Conservation (phyloP, 2,113 vertebrate species). For the Xenopus laevis region DNA sequence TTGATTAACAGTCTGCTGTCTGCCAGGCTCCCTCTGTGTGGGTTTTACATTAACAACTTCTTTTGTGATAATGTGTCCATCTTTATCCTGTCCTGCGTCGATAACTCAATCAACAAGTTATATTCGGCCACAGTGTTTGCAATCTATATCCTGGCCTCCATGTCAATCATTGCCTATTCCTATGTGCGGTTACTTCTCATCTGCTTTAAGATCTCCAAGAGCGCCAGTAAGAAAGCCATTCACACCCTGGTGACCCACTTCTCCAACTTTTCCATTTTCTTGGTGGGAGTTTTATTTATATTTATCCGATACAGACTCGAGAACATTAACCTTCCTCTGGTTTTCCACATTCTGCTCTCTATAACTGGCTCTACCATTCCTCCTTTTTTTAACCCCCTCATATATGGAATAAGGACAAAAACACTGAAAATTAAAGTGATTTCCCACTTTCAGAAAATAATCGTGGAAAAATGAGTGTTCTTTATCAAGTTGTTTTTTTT, state of each 20-base stretch:
- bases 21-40: neutral
- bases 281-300: neutral
- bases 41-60: neutral
- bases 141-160: neutral
- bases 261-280: neutral
- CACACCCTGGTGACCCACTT: conserved; percentile 5
- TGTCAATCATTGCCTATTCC: neutral
- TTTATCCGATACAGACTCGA: conserved; percentile 1
- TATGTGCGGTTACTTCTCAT: neutral
- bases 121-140: neutral
- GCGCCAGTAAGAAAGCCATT: neutral
- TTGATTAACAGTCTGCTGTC: neutral
- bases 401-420: conserved; percentile 6
- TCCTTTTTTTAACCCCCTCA: neutral
- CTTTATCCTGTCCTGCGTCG: neutral
- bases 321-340: neutral
- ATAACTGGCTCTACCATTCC: neutral
- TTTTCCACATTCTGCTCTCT: neutral
- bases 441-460: too few species aligned
- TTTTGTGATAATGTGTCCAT: conserved; percentile 4
- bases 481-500: too few species aligned
- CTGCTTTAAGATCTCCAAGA: neutral
- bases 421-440: neutral
- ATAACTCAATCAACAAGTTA: neutral
- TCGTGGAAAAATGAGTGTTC: too few species aligned